Percentiles rank a stretch among this genome's conserved stretches.
Conservation (phyloP, 2,888 invertebrate species). For the Idaea straminata region DNA sequence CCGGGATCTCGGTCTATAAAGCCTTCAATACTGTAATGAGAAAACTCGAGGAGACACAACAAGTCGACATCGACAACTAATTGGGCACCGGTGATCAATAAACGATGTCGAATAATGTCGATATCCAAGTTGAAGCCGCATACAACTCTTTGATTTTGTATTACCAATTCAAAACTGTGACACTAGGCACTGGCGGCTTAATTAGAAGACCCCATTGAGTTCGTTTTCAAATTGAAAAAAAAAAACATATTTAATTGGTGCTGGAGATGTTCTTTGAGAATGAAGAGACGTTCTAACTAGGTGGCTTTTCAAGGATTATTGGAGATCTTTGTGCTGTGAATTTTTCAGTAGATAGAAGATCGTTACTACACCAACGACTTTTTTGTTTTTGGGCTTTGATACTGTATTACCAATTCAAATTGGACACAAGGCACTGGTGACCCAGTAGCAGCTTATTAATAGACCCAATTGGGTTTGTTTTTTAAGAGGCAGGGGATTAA, state of each 20-base stretch:
- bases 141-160: conserved; percentile 64
- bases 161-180: conserved; percentile 72
- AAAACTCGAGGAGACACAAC: conserved; percentile 19
- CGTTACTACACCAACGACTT: too few relatives aligned
- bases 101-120: conserved; percentile 15
- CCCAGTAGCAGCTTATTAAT: too few relatives aligned
- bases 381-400: too few relatives aligned
- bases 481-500: too few relatives aligned
- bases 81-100: conserved; percentile 30
- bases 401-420: too few relatives aligned
- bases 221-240: conserved; percentile 14
- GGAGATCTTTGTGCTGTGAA: background rate
- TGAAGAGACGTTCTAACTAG: background rate
- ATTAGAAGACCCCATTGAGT: conserved; percentile 57
- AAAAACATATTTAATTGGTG: conserved; percentile 27
- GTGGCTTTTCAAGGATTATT: background rate
- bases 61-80: conserved; percentile 22
- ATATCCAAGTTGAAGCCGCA: conserved; percentile 25
- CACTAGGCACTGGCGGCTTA: conserved; percentile 51
- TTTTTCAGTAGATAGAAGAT: too few relatives aligned
- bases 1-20: background rate
- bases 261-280: conserved; percentile 8
- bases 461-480: too few relatives aligned
- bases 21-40: conserved; percentile 19
- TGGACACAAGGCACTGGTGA: too few relatives aligned